These are phyloP conservation scores for Lycaon pictus DNA, from an alignment of 2,113 vertebrate species.

Conservation along the genomic window DNA sequence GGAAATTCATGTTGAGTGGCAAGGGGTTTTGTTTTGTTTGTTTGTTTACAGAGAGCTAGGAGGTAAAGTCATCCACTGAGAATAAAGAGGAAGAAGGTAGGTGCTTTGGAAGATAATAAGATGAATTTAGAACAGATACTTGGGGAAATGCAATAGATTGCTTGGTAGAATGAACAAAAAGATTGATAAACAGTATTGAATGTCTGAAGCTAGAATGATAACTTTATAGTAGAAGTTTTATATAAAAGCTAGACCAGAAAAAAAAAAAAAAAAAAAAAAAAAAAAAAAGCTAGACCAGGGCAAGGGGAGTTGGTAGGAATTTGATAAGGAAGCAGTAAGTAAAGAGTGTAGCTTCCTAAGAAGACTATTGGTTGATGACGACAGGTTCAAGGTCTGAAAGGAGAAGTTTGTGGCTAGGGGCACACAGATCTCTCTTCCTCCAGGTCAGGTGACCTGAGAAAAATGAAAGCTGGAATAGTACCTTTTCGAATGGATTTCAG, in stretches of 20 bases:
- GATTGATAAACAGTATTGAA: background rate
- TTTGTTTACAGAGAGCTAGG: background rate
- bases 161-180: background rate
- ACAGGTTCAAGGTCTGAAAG: background rate
- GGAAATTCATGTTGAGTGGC: background rate
- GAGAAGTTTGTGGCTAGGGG: background rate
- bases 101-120: background rate
- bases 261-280: too few species aligned
- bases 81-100: background rate
- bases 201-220: background rate
- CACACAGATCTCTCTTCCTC: background rate
- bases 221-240: background rate
- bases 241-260: background rate
- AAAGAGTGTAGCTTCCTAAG: background rate
- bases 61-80: background rate
- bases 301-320: background rate
- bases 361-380: background rate
- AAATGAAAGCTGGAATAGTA: background rate
- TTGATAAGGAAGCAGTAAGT: background rate
- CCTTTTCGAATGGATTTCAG: background rate
- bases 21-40: background rate
- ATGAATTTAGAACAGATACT: background rate
- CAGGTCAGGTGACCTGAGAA: background rate
- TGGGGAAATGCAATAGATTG: background rate
- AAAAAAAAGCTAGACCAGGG: background rate